Conservation (phyloP, 2,797 vertebrate genomes). For the Liasis olivaceus region DNA sequence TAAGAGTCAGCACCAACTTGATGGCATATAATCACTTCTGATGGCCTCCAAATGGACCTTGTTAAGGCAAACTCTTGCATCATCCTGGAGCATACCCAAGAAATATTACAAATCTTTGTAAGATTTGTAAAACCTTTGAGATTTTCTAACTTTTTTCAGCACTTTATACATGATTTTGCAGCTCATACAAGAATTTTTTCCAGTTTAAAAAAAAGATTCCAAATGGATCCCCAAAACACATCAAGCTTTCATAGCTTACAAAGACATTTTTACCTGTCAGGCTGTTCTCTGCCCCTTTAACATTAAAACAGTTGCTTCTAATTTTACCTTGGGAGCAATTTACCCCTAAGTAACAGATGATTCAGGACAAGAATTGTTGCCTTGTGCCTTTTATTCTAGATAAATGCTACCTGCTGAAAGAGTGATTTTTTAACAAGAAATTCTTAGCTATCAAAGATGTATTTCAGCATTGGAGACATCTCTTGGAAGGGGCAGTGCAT, state of each 20-base stretch:
- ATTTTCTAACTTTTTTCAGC: not conserved
- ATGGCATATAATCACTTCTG: not conserved
- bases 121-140: not conserved
- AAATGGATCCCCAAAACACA: not conserved
- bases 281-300: not conserved
- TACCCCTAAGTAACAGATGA: not conserved
- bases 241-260: not conserved
- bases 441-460: not conserved
- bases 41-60: not conserved
- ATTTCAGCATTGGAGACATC: not conserved
- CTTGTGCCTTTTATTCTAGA: not conserved
- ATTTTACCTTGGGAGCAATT: not conserved
- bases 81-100: not conserved
- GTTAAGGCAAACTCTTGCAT: not conserved
- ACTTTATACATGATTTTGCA: not conserved
- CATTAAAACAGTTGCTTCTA: not conserved
- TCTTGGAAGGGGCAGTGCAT: not conserved
- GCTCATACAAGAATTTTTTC: not conserved
- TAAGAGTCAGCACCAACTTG: not conserved
- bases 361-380: not conserved
- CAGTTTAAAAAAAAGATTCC: not conserved
- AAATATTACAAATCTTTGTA: not conserved
- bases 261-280: not conserved
- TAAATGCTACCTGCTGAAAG: not conserved
- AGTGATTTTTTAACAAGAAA: not conserved